Evolutionary conservation across 1,140 invertebrate genomes (phyloP).

Genomic region (Formica exsecta): DNA sequence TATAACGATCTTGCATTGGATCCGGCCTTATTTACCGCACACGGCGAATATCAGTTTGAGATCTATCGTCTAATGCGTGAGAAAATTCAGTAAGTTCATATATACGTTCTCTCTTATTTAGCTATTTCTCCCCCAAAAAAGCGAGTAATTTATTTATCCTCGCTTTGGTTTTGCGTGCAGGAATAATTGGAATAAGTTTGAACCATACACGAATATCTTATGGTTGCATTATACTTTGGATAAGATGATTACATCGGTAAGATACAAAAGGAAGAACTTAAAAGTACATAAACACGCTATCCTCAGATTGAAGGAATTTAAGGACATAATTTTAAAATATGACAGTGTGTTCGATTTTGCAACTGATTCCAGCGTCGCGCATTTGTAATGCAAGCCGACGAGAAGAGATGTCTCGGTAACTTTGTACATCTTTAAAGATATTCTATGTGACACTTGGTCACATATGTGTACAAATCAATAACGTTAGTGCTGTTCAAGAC

Average conservation of each 20-base stretch:
- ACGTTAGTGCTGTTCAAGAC: too few relatives aligned
- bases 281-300: conserved; percentile 84
- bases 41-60: conserved; percentile 97
- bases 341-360: conserved; percentile 85
- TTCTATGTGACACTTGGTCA: too few relatives aligned
- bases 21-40: conserved; percentile 92
- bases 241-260: conserved; percentile 90
- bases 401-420: neutral
- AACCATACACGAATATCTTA: conserved; percentile 94
- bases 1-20: conserved; percentile 94
- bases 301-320: conserved; percentile 80
- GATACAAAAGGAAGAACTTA: conserved; percentile 86
- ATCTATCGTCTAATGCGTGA: conserved; percentile 95
- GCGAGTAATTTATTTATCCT: conserved; percentile 68
- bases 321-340: conserved; percentile 82
- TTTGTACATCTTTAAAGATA: neutral
- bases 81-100: conserved; percentile 89
- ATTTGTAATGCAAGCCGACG: conserved; percentile 20
- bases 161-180: conserved; percentile 86
- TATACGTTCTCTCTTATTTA: conserved; percentile 49
- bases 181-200: conserved; percentile 93
- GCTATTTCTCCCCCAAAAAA: conserved; percentile 16
- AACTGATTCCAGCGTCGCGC: conserved; percentile 74
- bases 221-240: conserved; percentile 96
- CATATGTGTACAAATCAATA: too few relatives aligned